Evolutionary conservation across 64 coral and sea anemone species (phyloP).

Genomic region (Dendrophyllia cribrosa): DNA sequence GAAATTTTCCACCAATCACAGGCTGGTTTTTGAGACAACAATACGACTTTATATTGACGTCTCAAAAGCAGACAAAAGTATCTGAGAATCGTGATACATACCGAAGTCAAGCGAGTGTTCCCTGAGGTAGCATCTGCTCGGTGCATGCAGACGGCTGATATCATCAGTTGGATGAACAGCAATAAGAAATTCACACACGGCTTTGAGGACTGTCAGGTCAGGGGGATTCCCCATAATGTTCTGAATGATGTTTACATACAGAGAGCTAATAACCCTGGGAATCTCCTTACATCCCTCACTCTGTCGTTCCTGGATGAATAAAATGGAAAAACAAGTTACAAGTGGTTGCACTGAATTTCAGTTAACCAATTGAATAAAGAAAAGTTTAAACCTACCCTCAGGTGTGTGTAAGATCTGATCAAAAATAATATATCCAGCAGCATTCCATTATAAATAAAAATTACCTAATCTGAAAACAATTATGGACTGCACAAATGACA

Average conservation of each 20-base stretch:
- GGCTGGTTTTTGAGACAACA: too few species aligned
- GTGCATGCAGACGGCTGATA: conserved; percentile 71
- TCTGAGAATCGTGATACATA: background rate
- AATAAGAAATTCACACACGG: conserved; percentile 94
- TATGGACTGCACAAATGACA: too few species aligned
- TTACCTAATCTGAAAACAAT: too few species aligned
- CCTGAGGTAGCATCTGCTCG: conserved; percentile 83
- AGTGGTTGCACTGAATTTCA: too few species aligned
- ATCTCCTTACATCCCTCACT: conserved; percentile 76
- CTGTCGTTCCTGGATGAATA: conserved; percentile 79
- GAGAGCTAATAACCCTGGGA: conserved; percentile 72
- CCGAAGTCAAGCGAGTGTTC: conserved; percentile 72
- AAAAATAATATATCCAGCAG: too few species aligned
- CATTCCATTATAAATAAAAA: too few species aligned
- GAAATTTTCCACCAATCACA: too few species aligned
- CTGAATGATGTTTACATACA: conserved; percentile 93
- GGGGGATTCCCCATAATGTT: conserved; percentile 85
- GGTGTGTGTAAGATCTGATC: too few species aligned
- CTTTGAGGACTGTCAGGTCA: conserved; percentile 86
- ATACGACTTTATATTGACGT: too few species aligned
- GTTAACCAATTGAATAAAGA: too few species aligned
- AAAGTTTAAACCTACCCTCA: too few species aligned
- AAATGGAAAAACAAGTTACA: background rate
- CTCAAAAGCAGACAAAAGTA: too few species aligned
- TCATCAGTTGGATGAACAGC: conserved; percentile 91